Conservation (phyloP, 2,797 vertebrate genomes). For the Tolypeutes matacus region DNA sequence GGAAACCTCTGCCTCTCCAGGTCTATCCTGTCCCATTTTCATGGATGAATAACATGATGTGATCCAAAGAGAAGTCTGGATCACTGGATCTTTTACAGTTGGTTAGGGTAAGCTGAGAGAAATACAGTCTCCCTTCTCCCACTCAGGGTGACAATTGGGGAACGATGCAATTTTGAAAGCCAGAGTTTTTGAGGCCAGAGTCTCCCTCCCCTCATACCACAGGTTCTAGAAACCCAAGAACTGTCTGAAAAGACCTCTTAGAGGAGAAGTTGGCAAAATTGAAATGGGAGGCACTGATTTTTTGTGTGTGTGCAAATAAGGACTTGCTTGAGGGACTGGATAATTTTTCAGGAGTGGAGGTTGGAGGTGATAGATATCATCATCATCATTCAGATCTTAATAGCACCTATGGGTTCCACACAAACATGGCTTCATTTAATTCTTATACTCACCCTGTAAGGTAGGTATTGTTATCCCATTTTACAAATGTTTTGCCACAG, state of each 20-base stretch:
- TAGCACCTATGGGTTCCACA: background rate
- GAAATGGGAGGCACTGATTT: background rate
- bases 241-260: no score
- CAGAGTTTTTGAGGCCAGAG: background rate
- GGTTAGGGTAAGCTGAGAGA: slow-evolving; percentile 81
- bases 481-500: background rate
- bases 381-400: no score
- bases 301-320: background rate
- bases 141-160: background rate
- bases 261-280: background rate
- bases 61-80: slow-evolving; percentile 86
- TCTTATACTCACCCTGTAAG: background rate
- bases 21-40: slow-evolving; percentile 59
- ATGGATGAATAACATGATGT: slow-evolving; percentile 73
- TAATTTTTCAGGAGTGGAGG: background rate
- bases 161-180: background rate
- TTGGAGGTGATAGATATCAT: no score
- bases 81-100: slow-evolving; percentile 88
- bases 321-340: background rate
- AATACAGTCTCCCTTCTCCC: slow-evolving; percentile 21
- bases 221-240: background rate
- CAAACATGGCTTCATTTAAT: background rate
- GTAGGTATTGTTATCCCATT: background rate
- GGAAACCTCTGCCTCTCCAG: slow-evolving; percentile 81
- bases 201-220: fast-evolving